Percentiles rank a stretch among this genome's conserved stretches.
Conservation (phyloP, 2,888 invertebrate genomes). For the Lochmaea capreae region DNA sequence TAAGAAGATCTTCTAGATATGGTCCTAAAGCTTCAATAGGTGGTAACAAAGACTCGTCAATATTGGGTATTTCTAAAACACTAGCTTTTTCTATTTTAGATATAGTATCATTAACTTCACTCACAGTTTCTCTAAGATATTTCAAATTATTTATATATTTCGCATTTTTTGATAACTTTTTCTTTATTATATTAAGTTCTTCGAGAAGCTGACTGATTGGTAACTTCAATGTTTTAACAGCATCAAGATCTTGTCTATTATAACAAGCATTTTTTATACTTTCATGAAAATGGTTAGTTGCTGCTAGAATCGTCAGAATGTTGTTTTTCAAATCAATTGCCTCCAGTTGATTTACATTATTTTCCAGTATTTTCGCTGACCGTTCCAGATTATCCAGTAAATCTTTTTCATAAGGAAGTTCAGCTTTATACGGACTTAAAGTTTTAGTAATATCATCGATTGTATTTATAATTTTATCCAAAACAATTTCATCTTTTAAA, state of each 20-base stretch:
- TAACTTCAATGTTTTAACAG: slow-evolving; percentile 41
- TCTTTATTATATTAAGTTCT: slow-evolving; percentile 46
- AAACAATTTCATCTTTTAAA: slow-evolving; percentile 20
- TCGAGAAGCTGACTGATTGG: slow-evolving; percentile 48
- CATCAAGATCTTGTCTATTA: slow-evolving; percentile 34
- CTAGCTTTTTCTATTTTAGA: slow-evolving; percentile 57
- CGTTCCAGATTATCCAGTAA: slow-evolving; percentile 21
- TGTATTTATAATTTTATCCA: slow-evolving; percentile 38
- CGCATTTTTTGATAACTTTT: slow-evolving; percentile 40
- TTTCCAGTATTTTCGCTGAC: background rate
- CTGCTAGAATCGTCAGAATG: background rate
- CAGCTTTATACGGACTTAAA: slow-evolving; percentile 12
- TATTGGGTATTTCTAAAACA: slow-evolving; percentile 28
- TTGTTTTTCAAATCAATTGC: slow-evolving; percentile 19
- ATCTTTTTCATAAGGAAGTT: slow-evolving; percentile 1
- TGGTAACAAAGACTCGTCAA: slow-evolving; percentile 6
- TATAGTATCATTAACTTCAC: slow-evolving; percentile 60
- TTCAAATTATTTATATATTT: slow-evolving; percentile 54
- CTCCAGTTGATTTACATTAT: background rate
- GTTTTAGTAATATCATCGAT: slow-evolving; percentile 25
- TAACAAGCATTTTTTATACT: slow-evolving; percentile 13
- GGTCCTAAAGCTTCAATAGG: slow-evolving; percentile 44
- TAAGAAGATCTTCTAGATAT: slow-evolving; percentile 49
- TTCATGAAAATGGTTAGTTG: slow-evolving; percentile 6
- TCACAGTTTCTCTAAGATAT: slow-evolving; percentile 61